Conservation (phyloP, 2,113 vertebrate genomes). For the Laterallus jamaicensis region DNA sequence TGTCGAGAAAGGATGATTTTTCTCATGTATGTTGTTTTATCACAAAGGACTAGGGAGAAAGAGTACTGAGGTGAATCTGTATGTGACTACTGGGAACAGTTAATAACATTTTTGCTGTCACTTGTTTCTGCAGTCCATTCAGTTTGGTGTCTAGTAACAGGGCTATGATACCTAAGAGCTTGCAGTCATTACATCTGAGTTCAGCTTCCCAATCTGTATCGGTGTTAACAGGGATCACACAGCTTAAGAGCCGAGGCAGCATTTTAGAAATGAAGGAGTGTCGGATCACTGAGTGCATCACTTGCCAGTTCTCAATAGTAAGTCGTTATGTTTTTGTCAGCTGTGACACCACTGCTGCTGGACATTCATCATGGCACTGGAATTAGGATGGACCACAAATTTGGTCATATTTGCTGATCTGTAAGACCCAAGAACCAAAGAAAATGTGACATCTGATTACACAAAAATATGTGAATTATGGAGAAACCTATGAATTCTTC, state of each 20-base stretch:
- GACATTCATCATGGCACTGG: neutral
- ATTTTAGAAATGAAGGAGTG: conserved; percentile 42
- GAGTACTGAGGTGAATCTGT: neutral
- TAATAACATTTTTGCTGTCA: conserved; percentile 22
- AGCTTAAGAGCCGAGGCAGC: conserved; percentile 33
- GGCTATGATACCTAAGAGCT: conserved; percentile 11
- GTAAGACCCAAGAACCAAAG: neutral
- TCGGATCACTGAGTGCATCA: neutral
- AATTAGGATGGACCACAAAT: neutral
- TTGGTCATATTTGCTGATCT: neutral
- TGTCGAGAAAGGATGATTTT: neutral
- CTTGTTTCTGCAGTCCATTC: conserved; percentile 22
- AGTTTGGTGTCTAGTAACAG: neutral
- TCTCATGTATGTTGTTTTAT: neutral
- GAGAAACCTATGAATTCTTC: neutral
- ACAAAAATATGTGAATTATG: neutral
- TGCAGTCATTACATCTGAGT: conserved; percentile 35
- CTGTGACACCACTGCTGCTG: neutral
- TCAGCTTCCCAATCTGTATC: conserved; percentile 46
- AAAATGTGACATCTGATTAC: neutral
- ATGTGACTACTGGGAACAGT: neutral
- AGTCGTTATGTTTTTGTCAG: conserved; percentile 17
- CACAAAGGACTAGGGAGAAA: neutral
- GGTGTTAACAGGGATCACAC: conserved; percentile 55
- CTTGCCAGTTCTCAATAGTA: neutral